These are phyloP conservation scores for Corapipo altera DNA, from an alignment of 2,113 vertebrate species.

Conservation along the genomic window DNA sequence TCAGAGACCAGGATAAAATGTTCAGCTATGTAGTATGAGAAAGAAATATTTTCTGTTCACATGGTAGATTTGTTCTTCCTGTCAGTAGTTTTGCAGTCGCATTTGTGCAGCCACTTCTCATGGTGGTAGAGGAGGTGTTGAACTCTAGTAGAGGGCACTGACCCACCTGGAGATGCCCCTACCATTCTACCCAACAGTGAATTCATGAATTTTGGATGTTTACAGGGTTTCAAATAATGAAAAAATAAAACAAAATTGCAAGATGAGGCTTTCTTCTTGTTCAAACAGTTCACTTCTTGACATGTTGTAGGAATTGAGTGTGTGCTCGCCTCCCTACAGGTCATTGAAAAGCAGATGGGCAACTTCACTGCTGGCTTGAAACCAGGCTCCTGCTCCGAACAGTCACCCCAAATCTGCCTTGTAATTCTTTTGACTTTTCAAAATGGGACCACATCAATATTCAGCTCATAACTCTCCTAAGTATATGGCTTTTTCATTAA, in stretches of 20 bases:
- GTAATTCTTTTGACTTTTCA: neutral
- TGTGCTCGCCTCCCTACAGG: neutral
- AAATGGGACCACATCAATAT: neutral
- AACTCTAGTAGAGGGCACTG: neutral
- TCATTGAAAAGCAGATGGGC: neutral
- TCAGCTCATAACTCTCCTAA: neutral
- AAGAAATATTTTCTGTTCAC: neutral
- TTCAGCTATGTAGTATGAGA: neutral
- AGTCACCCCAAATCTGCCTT: neutral
- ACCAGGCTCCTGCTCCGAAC: neutral
- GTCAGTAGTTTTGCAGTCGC: neutral
- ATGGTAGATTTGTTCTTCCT: neutral
- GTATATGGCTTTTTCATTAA: neutral
- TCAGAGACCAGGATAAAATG: neutral
- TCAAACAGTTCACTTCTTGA: neutral
- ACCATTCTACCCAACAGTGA: neutral
- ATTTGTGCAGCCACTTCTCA: fast-evolving
- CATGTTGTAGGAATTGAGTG: neutral
- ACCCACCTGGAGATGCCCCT: neutral
- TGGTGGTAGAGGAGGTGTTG: neutral
- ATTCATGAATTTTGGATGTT: neutral
- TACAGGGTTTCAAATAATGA: neutral
- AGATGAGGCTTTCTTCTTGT: neutral
- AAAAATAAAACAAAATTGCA: neutral
- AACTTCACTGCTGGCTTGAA: neutral